phyloP scores from a whole-genome alignment of 2,113 vertebrate genomes.

The Toxotes chatareus region DNA sequence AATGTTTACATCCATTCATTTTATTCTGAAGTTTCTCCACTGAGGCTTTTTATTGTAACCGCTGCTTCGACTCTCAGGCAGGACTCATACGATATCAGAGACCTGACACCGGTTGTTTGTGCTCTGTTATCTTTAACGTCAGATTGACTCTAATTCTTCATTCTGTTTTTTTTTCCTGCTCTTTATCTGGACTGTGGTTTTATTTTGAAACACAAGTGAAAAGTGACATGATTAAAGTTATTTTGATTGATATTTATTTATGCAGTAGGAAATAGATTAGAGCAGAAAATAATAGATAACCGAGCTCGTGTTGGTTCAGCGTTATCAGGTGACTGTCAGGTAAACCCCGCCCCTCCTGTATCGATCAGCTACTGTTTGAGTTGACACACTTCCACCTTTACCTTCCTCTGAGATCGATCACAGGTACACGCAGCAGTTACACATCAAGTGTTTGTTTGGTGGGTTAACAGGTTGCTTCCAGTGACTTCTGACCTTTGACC shows the following conservation, averaged over 20 bases:
- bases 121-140: neutral
- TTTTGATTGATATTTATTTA: neutral
- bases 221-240: neutral
- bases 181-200: neutral
- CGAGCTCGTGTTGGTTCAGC: constrained; percentile 3
- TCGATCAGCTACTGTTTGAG: constrained; percentile 69
- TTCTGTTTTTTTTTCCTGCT: neutral
- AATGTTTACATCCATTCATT: too few relatives aligned
- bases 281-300: neutral
- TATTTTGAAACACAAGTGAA: neutral
- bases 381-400: constrained; percentile 52
- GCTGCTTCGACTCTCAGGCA: too few relatives aligned
- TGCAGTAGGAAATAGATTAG: neutral
- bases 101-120: too few relatives aligned
- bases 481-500: constrained; percentile 24
- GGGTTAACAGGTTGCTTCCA: constrained; percentile 12
- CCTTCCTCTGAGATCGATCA: constrained; percentile 31
- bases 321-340: constrained; percentile 35
- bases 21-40: neutral
- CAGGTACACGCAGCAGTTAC: neutral
- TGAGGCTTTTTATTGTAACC: neutral
- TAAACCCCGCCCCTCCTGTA: constrained; percentile 30
- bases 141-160: neutral
- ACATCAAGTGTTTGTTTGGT: constrained; percentile 52
- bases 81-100: too few relatives aligned